Conservation (phyloP, 2,888 invertebrate genomes). For the Stenichneumon culpator region DNA sequence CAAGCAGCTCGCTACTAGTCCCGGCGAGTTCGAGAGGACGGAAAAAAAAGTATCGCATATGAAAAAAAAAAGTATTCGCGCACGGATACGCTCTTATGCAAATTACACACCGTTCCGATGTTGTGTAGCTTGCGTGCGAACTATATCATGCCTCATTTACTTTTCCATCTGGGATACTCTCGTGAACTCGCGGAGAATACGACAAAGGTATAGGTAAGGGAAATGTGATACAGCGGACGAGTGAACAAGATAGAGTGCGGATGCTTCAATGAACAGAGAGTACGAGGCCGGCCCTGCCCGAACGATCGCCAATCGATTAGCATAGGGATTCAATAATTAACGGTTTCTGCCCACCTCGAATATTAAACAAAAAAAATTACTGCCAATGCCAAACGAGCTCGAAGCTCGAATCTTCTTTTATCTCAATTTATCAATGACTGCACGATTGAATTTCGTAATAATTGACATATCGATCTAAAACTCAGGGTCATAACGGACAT, state of each 20-base stretch:
- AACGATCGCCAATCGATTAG: conserved; percentile 21
- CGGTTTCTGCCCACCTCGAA: conserved; percentile 21
- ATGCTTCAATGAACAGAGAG: conserved; percentile 4
- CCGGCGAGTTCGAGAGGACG: conserved; percentile 34
- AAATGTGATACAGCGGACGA: conserved; percentile 39
- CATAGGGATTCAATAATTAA: conserved; percentile 27
- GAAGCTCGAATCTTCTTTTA: conserved; percentile 31
- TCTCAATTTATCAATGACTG: conserved; percentile 1
- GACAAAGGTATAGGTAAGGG: conserved; percentile 33
- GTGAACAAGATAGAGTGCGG: conserved; percentile 4
- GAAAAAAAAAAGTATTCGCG: conserved; percentile 3
- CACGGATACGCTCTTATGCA: background rate
- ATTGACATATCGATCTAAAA: conserved; percentile 55
- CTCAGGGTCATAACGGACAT: conserved; percentile 22
- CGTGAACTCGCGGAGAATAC: conserved; percentile 31
- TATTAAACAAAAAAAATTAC: conserved; percentile 30
- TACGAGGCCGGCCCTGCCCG: conserved; percentile 8
- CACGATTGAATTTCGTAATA: conserved; percentile 39
- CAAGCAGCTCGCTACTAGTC: conserved; percentile 61
- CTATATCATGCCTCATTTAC: background rate
- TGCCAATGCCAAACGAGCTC: conserved; percentile 48
- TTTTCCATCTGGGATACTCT: conserved; percentile 7
- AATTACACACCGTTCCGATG: background rate
- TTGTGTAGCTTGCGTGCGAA: background rate
- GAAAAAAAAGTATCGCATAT: background rate